Evolutionary conservation across 1,140 invertebrate genomes (phyloP), one percentile per base, ranked within the genome.

Genomic region (Venustaconcha ellipsiformis): DNA sequence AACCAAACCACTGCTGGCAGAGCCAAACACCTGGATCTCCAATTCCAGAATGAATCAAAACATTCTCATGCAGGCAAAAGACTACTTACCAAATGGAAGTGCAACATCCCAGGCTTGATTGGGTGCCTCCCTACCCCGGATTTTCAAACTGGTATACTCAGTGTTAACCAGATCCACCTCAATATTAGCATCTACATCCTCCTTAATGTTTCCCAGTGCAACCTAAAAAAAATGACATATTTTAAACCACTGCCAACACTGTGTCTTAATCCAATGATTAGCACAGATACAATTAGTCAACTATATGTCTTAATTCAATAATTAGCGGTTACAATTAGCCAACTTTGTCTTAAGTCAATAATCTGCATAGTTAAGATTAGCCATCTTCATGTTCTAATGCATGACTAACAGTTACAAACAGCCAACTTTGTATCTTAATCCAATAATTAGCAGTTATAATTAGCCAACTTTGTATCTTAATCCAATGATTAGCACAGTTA

Each of bases 121-220:
- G 58, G 87, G 87, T 18, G 80, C 79, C 17, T 77, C 74, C 13
- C 67, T 76, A 26, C 89, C 89, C n/a, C 86, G 69, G 23, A 86
- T 84, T 69, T 85, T 86, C 13, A 87, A 69, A 75, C 85, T 88
- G 78, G 89, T 84, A 67, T 78, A 82, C 23, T 83, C 84, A 20
- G 79, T 72, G 66, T 88, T 86, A 13, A 83, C 63, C 23, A 78
- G 79, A 76, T 87, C 84, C 37, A 84, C 79, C 15, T 81, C 73
- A 26, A 57, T 65, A 59, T 74, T 70, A 48, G 78, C 75, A 23
- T 79, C 81, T 23, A 78, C 65, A 30, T 82, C 80, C 56, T 84
- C 78, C 63, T 81, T 88, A 14, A 82, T 72, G 59, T 87, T 86
- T 57, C 90, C 90, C 14, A 91, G 78, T 13, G 86, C 87, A 74